These are phyloP conservation scores for Charaxes varanes DNA, from an alignment of 1,140 invertebrate species.

Conservation along the genomic window DNA sequence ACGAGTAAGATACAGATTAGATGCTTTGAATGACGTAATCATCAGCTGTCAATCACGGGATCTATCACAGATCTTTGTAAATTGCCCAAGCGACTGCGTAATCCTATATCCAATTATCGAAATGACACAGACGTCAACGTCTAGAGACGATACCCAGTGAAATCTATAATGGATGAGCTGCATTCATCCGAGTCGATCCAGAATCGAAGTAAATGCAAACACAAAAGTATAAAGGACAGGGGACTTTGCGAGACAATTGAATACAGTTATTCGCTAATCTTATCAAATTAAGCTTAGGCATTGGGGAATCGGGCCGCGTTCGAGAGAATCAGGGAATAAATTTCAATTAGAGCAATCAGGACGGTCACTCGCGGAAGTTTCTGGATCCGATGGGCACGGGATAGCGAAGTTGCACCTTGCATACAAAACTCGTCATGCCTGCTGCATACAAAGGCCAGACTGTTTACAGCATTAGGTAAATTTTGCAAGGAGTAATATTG, in stretches of 20 bases:
- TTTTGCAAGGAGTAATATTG: no score
- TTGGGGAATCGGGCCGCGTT: conserved; percentile 44
- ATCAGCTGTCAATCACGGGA: conserved; percentile 44
- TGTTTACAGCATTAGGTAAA: no score
- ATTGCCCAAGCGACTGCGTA: conserved; percentile 54
- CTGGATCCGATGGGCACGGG: conserved; percentile 50
- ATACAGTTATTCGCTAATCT: conserved; percentile 53
- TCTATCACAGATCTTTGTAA: conserved; percentile 48
- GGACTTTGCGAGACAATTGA: conserved; percentile 34
- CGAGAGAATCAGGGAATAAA: conserved; percentile 41
- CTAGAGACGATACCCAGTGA: conserved; percentile 45
- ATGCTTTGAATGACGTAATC: conserved; percentile 51
- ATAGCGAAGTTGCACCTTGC: conserved; percentile 48
- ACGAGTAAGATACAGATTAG: no score
- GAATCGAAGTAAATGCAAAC: conserved; percentile 56
- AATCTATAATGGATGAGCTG: conserved; percentile 71
- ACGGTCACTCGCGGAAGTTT: conserved; percentile 51
- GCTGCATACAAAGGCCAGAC: conserved; percentile 63
- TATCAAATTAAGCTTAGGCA: conserved; percentile 38
- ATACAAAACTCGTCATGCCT: conserved; percentile 44
- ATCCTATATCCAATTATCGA: conserved; percentile 66
- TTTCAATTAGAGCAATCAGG: conserved; percentile 67
- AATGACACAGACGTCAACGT: conserved; percentile 58
- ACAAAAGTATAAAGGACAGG: conserved; percentile 53
- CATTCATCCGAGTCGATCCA: conserved; percentile 53